Conservation (phyloP, 2,113 vertebrate species). For the Tragelaphus scriptus region DNA sequence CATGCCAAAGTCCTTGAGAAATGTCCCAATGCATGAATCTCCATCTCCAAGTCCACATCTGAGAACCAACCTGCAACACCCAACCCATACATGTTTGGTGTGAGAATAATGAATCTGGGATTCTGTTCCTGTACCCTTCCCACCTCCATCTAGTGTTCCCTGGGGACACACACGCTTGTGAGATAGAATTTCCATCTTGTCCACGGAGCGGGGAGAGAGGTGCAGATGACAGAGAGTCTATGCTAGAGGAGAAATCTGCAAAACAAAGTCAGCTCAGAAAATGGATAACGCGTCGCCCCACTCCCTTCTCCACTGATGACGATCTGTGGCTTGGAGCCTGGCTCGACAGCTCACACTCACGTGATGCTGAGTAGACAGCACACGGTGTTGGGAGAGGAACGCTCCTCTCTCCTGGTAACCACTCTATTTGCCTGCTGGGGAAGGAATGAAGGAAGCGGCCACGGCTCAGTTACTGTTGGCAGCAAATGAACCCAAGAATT, state of each 20-base stretch:
- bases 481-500: background rate
- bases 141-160: background rate
- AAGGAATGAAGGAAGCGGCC: background rate
- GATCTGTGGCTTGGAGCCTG: background rate
- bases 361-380: background rate
- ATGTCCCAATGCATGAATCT: background rate
- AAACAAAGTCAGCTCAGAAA: background rate
- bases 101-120: background rate
- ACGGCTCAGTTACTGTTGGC: background rate
- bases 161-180: too few species aligned
- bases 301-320: background rate
- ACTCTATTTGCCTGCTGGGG: background rate
- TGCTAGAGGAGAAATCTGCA: background rate
- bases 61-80: background rate
- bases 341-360: background rate
- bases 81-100: background rate
- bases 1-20: background rate
- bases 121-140: background rate
- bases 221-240: background rate
- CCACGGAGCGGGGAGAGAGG: fast-evolving
- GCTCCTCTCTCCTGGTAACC: background rate
- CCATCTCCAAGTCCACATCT: background rate
- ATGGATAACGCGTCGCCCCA: fast-evolving
- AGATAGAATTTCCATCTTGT: background rate
- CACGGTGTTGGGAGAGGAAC: background rate